Conservation (phyloP, 2,797 vertebrate genomes). For the Pogoniulus pusillus region DNA sequence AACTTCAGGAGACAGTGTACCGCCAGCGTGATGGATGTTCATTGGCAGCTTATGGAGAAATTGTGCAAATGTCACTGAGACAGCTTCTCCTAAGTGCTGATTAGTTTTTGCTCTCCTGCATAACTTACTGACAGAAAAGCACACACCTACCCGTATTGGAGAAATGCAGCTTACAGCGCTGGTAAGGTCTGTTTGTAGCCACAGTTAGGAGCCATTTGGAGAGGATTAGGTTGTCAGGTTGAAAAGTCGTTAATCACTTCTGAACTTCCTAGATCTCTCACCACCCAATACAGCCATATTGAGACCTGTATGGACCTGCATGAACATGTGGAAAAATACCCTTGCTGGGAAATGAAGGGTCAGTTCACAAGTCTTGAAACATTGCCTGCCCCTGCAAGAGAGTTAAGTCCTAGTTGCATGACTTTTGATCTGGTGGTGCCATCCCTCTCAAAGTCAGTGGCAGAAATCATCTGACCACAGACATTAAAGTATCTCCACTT, state of each 20-base stretch:
- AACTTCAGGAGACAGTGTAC: slow-evolving; percentile 8
- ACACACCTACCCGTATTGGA: not conserved
- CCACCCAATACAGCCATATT: not conserved
- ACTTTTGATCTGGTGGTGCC: not conserved
- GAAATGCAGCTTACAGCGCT: accelerated
- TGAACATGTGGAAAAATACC: not conserved
- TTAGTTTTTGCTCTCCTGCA: not conserved
- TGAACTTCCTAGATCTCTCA: not conserved
- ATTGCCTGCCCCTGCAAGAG: not conserved
- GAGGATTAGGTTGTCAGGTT: not conserved
- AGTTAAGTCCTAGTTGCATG: accelerated
- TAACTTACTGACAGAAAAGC: not conserved
- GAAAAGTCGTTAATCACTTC: not conserved
- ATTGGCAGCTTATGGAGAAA: slow-evolving; percentile 29
- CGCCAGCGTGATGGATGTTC: not conserved
- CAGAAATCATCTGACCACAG: not conserved
- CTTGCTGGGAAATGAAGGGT: not conserved
- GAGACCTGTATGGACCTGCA: not conserved
- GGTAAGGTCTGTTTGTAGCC: not conserved
- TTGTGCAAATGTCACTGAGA: slow-evolving; percentile 25
- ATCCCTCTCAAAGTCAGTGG: not conserved
- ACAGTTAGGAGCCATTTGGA: not conserved
- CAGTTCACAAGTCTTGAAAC: not conserved
- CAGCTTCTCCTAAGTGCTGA: slow-evolving; percentile 9
- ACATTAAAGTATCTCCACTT: not conserved